Conservation (phyloP, 2,797 vertebrate species). For the Catostomus latipinnis region DNA sequence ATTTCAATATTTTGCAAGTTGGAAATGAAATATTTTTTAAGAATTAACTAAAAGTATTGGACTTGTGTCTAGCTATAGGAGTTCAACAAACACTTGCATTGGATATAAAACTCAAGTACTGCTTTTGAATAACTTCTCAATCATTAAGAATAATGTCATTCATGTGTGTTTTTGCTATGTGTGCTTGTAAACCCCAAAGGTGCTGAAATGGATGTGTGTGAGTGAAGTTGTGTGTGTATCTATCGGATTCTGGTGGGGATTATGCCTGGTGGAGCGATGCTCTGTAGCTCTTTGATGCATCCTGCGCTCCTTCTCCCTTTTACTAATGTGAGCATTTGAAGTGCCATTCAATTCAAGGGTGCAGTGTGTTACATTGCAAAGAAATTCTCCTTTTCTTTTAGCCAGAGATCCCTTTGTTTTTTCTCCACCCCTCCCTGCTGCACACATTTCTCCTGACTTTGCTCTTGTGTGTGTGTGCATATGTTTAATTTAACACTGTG, state of each 20-base stretch:
- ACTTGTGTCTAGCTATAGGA: too few species aligned
- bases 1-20: too few species aligned
- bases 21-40: too few species aligned
- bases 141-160: too few species aligned
- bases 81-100: too few species aligned
- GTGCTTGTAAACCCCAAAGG: not conserved
- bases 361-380: conserved; percentile 40
- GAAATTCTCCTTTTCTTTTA: conserved; percentile 17
- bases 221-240: conserved; percentile 1
- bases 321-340: conserved; percentile 70
- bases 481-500: conserved; percentile 20
- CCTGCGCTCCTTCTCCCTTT: conserved; percentile 16
- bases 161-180: too few species aligned
- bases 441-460: conserved; percentile 13
- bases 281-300: conserved; percentile 27
- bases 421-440: not conserved
- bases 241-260: conserved; percentile 25
- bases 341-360: conserved; percentile 67
- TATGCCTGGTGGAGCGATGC: not conserved
- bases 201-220: not conserved
- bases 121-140: too few species aligned
- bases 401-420: not conserved
- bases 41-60: too few species aligned
- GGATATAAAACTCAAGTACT: too few species aligned
- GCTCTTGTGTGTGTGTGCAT: not conserved